Evolutionary conservation across 2,888 invertebrate species (phyloP).

Genomic region (Dinocampus coccinellae): DNA sequence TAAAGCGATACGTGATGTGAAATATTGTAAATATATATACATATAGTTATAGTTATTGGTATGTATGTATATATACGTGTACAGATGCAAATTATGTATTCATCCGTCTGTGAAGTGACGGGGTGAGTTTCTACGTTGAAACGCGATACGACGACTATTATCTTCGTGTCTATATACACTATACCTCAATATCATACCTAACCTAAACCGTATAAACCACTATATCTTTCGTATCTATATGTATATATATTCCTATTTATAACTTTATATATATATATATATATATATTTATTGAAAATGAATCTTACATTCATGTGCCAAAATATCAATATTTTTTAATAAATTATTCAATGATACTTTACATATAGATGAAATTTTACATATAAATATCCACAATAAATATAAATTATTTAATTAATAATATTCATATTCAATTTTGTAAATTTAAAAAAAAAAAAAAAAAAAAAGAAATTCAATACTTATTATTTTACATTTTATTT

Average conservation of each 20-base stretch:
- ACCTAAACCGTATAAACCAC: neutral
- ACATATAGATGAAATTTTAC: no score
- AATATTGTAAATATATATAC: neutral
- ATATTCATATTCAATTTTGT: no score
- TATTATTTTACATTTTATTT: no score
- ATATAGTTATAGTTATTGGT: neutral
- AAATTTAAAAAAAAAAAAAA: no score
- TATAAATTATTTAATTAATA: no score
- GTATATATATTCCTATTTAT: constrained; percentile 5
- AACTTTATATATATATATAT: neutral
- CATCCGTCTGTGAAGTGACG: constrained; percentile 25
- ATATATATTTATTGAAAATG: neutral
- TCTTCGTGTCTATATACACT: constrained; percentile 13
- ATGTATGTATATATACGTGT: neutral
- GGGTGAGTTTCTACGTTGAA: constrained; percentile 13
- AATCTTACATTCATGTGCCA: neutral
- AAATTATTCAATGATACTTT: no score
- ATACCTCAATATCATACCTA: constrained; percentile 18
- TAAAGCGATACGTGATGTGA: constrained; percentile 48
- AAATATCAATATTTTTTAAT: neutral
- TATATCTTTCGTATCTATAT: neutral
- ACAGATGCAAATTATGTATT: constrained; percentile 22
- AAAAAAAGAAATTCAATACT: no score
- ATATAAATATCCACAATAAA: no score
- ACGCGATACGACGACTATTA: constrained; percentile 31